Percentiles rank a stretch among this genome's conserved stretches.
Evolutionary conservation across 2,797 vertebrate genomes (phyloP).

Genomic region (Sebastes dallii): DNA sequence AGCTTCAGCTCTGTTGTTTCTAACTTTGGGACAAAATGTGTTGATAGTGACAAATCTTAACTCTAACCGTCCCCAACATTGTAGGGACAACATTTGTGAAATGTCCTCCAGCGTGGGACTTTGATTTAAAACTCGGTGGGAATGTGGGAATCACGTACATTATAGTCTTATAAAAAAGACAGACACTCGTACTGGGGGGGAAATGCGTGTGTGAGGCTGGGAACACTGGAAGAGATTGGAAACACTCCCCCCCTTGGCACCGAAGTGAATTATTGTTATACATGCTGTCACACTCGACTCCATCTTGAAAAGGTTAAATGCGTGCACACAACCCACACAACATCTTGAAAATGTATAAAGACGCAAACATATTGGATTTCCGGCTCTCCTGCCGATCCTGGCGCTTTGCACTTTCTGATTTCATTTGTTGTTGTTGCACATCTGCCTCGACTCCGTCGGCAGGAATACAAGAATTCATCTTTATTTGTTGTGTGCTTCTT

Average conservation of each 20-base stretch:
- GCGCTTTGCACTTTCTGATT: not conserved
- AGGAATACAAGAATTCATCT: not conserved
- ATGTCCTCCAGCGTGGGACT: slow-evolving; percentile 8
- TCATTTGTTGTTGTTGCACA: slow-evolving; percentile 9
- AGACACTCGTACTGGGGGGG: not conserved
- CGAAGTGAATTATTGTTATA: slow-evolving; percentile 27
- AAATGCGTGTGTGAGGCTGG: not conserved
- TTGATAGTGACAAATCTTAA: not conserved
- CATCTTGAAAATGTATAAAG: slow-evolving; percentile 69
- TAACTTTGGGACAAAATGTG: not conserved
- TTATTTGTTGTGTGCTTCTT: not conserved
- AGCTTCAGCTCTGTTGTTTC: not conserved
- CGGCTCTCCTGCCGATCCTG: slow-evolving; percentile 10
- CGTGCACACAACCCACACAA: slow-evolving; percentile 50
- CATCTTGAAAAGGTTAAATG: slow-evolving; percentile 62
- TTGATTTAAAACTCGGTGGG: slow-evolving; percentile 19
- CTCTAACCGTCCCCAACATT: not conserved
- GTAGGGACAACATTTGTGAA: not conserved
- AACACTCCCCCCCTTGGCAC: slow-evolving; percentile 15
- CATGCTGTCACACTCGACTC: slow-evolving; percentile 30
- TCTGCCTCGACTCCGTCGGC: not conserved
- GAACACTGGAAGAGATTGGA: not conserved
- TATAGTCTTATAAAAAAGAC: not conserved
- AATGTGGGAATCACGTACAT: slow-evolving; percentile 28
- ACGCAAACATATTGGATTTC: slow-evolving; percentile 39